Evolutionary conservation across 2,113 vertebrate species (phyloP).

Genomic region (Dromas ardeola): DNA sequence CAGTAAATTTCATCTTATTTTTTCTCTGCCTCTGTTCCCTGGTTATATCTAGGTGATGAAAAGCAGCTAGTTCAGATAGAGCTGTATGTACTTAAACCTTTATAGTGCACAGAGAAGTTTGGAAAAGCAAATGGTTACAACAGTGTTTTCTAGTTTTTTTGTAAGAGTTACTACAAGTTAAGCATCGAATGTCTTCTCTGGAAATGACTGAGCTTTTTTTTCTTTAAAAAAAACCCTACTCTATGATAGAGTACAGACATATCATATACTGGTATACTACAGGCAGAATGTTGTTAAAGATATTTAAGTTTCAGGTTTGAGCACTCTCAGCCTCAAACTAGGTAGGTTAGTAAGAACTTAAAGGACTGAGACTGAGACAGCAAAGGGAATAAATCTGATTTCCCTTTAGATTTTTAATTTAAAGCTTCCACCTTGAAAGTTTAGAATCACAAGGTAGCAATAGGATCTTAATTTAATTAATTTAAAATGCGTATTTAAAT

Average conservation of each 20-base stretch:
- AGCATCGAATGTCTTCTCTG: background rate
- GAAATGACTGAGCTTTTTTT: accelerated
- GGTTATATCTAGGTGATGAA: background rate
- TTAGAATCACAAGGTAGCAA: background rate
- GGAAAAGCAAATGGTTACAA: background rate
- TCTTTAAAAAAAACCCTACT: background rate
- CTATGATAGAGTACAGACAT: background rate
- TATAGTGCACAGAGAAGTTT: background rate
- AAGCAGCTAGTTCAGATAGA: background rate
- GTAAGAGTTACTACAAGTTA: background rate
- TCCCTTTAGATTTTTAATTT: background rate
- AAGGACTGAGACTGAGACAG: background rate
- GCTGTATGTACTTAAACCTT: background rate
- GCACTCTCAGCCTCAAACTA: background rate
- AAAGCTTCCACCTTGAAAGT: background rate
- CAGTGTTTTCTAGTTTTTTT: background rate
- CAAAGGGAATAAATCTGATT: background rate
- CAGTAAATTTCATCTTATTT: background rate
- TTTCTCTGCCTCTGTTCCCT: background rate
- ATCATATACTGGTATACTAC: background rate
- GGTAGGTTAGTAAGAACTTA: background rate
- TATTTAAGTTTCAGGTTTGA: background rate
- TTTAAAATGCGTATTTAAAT: background rate
- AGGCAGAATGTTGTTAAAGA: background rate
- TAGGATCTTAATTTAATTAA: background rate